Conservation (phyloP, 2,888 invertebrate species). For the Spodoptera exigua region DNA sequence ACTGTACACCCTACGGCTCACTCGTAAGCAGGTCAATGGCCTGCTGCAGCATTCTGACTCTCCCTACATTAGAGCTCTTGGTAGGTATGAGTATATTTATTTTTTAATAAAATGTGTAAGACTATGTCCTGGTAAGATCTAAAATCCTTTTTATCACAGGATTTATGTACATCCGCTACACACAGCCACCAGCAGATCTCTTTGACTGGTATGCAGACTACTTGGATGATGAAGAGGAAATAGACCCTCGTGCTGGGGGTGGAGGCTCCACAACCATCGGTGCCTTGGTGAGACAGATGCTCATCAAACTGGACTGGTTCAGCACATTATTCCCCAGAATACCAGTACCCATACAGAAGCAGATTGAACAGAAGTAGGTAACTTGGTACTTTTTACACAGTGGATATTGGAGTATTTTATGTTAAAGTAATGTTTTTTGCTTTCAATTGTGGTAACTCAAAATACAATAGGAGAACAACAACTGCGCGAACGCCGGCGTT, state of each 20-base stretch:
- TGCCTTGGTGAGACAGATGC: slow-evolving; percentile 96
- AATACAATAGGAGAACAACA: too few relatives aligned
- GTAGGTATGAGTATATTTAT: slow-evolving; percentile 82
- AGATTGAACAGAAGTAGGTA: slow-evolving; percentile 93
- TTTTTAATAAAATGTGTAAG: background rate
- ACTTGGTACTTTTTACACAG: slow-evolving; percentile 42
- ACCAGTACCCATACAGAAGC: slow-evolving; percentile 99
- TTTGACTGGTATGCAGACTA: slow-evolving; percentile 99
- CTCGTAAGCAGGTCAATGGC: slow-evolving; percentile 99
- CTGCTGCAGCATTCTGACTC: slow-evolving; percentile 98
- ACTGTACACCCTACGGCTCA: slow-evolving; percentile 97
- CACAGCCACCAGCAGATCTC: slow-evolving; percentile 98
- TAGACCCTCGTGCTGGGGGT: slow-evolving; percentile 99
- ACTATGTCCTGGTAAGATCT: too few relatives aligned
- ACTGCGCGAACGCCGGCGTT: too few relatives aligned
- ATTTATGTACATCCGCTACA: slow-evolving; percentile 96
- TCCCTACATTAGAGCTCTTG: slow-evolving; percentile 98
- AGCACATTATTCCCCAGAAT: slow-evolving; percentile 99
- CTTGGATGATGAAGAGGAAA: slow-evolving; percentile 98
- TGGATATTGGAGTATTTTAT: background rate
- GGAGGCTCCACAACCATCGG: slow-evolving; percentile 98
- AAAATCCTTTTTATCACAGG: slow-evolving; percentile 72
- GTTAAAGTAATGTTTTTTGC: too few relatives aligned
- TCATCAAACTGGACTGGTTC: slow-evolving; percentile 99
- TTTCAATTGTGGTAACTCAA: too few relatives aligned